Conservation (phyloP, 2,113 vertebrate species). For the Fulmarus glacialis region DNA sequence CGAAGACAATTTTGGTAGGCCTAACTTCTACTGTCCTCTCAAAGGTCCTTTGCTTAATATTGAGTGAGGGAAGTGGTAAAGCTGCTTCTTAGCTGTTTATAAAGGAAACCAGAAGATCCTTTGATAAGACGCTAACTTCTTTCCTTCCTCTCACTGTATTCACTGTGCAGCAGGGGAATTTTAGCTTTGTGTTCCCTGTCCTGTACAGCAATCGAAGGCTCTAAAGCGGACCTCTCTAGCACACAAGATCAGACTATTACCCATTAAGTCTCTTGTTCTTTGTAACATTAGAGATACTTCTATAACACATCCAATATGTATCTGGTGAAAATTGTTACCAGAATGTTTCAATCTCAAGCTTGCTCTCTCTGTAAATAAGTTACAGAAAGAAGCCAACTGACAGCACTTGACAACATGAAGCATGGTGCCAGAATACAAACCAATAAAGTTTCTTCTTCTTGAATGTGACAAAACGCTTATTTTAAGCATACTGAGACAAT, state of each 20-base stretch:
- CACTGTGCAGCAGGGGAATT: background rate
- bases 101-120: constrained; percentile 44
- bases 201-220: background rate
- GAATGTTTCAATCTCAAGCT: constrained; percentile 35
- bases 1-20: background rate
- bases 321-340: constrained; percentile 12
- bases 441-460: constrained; percentile 43
- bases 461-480: constrained; percentile 48
- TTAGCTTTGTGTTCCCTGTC: background rate
- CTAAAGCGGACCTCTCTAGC: background rate
- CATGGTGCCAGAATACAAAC: constrained; percentile 40
- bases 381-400: constrained; percentile 51
- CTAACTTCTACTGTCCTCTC: background rate
- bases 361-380: background rate
- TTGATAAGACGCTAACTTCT: constrained; percentile 35
- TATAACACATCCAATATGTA: constrained; percentile 3
- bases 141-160: constrained; percentile 41
- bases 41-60: background rate
- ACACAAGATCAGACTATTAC: background rate
- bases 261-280: background rate
- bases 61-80: background rate
- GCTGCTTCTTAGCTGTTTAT: constrained; percentile 9
- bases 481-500: constrained; percentile 57
- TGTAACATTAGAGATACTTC: background rate
- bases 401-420: constrained; percentile 48